Percentiles rank a stretch among this genome's conserved stretches.
phyloP scores from a whole-genome alignment of 2,888 invertebrate genomes.

The Drosophila ustulata region DNA sequence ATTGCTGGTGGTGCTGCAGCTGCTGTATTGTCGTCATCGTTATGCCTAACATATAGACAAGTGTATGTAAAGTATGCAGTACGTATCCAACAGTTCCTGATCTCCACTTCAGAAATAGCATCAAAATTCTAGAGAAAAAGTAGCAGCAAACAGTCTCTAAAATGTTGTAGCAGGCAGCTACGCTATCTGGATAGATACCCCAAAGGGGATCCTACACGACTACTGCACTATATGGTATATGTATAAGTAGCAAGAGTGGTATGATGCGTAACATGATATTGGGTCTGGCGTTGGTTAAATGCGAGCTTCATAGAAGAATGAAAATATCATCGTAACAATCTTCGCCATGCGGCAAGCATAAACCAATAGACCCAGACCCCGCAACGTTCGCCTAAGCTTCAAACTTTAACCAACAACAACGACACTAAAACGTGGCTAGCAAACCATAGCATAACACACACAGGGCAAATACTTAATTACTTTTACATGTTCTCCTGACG shows the following conservation, averaged over 20 bases:
- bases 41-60: background rate
- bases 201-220: background rate
- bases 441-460: slow-evolving; percentile 52
- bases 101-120: slow-evolving; percentile 63
- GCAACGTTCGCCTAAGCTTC: slow-evolving; percentile 1
- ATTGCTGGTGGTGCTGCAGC: slow-evolving; percentile 34
- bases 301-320: slow-evolving; percentile 75
- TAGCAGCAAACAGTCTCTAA: slow-evolving; percentile 69
- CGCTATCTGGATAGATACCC: slow-evolving; percentile 31
- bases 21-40: slow-evolving; percentile 38
- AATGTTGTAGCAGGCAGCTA: slow-evolving; percentile 79
- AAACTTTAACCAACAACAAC: slow-evolving; percentile 39
- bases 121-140: slow-evolving; percentile 72
- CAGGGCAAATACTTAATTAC: slow-evolving; percentile 48
- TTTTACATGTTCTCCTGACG: slow-evolving; percentile 44
- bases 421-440: slow-evolving; percentile 60
- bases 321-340: slow-evolving; percentile 80
- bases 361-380: slow-evolving; percentile 38
- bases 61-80: background rate
- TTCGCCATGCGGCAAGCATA: slow-evolving; percentile 72
- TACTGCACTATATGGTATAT: too few relatives aligned
- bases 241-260: too few relatives aligned
- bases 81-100: slow-evolving; percentile 53
- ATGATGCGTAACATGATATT: slow-evolving; percentile 58
- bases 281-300: slow-evolving; percentile 21